These are phyloP conservation scores for fruit fly (Drosophila melanogaster) DNA, from an alignment of 1,140 invertebrate genomes.

Conservation along the genomic window DNA sequence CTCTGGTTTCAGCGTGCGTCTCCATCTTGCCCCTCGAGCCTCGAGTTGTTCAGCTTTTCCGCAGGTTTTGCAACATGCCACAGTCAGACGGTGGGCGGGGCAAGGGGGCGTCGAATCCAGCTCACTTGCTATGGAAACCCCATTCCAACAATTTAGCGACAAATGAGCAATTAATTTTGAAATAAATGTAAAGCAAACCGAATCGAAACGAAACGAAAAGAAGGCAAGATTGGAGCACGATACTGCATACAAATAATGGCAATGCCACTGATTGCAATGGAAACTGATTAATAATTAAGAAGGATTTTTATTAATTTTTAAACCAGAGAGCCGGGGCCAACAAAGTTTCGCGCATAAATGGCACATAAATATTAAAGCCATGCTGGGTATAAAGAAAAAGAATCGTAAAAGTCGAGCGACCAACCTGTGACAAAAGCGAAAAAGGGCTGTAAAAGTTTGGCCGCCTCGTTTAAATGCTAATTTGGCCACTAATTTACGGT, in stretches of 20 bases:
- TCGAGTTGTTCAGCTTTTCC: conserved; percentile 18
- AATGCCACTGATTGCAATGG: not conserved
- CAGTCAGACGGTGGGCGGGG: conserved; percentile 45
- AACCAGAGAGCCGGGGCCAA: not conserved
- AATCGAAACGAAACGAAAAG: conserved; percentile 17
- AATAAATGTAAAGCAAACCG: conserved; percentile 73
- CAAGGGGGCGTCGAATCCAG: conserved; percentile 39
- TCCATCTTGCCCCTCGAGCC: not conserved
- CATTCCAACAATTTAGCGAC: conserved; percentile 82
- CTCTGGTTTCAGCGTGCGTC: conserved; percentile 69
- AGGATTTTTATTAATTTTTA: not conserved
- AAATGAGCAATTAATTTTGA: conserved; percentile 83
- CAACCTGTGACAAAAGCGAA: conserved; percentile 43
- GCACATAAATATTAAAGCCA: conserved; percentile 30
- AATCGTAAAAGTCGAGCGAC: conserved; percentile 32
- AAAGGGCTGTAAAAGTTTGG: conserved; percentile 63
- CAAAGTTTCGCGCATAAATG: conserved; percentile 15
- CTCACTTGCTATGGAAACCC: conserved; percentile 74
- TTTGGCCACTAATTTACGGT: conserved; percentile 73
- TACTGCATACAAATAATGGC: not conserved
- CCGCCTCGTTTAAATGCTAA: conserved; percentile 78
- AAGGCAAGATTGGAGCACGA: conserved; percentile 5
- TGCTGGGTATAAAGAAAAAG: conserved; percentile 18
- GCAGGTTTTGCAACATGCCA: conserved; percentile 71
- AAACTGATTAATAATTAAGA: too few species aligned